Base-by-base conservation (phyloP, 1,140 invertebrate species). In the Drosophila nannoptera region DNA sequence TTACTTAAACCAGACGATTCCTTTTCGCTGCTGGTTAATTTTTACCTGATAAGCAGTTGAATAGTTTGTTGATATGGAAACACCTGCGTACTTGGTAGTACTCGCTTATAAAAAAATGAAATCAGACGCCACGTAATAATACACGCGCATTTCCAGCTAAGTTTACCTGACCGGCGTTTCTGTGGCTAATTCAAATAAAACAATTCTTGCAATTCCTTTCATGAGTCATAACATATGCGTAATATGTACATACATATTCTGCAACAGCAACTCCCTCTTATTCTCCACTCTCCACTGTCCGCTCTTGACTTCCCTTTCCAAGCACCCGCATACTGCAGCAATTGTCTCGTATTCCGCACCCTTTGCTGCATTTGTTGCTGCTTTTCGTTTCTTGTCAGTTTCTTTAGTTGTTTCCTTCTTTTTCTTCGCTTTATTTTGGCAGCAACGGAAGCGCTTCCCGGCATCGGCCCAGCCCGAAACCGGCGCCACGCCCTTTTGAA, bases 401-500 rank as follows among this genome's bases (percentile, higher is more conserved):
- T 50, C 4, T 48, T 35, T 7, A 35, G 14, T 36, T 46, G 16
- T 60, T 38, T 62, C 60, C 64, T 22, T 49, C 49, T 16, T 35
- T 50, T 49, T 4, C 32, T 12, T 7, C 38, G 16, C 36, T 63
- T 62, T 66, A 35, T 53, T 62, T 48, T 50, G 55, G 40, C 42
- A 50, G 58, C 66, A 12, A 60, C 71, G 68, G 72, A 78, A 78
- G 60, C 64, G 46, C 60, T 59, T 46, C 45, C 11, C 72, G 58
- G 55, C 43, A 22, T 14, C 9, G 31, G 11, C 49, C 32, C 8
- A 12, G 40, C 12, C 29, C 53, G 33, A 6, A 6, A 35, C 38
- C 52, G 65, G 56, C 58, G 65, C 78, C 78, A 81, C 78, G 78
- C 78, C 78, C 78, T 75, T 77, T 75, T 71, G 55, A 77, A 82